phyloP scores from a whole-genome alignment of 2,888 invertebrate genomes.

The Idaea biselata region DNA sequence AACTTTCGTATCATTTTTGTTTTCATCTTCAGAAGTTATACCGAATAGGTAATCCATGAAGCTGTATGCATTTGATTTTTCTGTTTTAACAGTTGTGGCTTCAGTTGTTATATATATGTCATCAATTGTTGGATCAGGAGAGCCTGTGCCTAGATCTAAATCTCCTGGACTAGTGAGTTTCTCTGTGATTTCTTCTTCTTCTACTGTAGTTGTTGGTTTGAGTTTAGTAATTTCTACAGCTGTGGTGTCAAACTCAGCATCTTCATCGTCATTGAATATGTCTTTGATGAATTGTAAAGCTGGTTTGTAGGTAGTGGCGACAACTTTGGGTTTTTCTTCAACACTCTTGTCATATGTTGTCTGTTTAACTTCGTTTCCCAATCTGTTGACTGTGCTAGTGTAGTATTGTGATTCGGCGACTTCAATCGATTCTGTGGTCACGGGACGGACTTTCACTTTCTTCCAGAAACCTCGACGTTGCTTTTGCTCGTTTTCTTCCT shows the following conservation, averaged over 20 bases:
- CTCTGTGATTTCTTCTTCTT: constrained; percentile 43
- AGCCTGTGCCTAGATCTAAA: constrained; percentile 64
- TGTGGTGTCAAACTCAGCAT: constrained; percentile 38
- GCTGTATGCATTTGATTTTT: constrained; percentile 43
- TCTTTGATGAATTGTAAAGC: constrained; percentile 53
- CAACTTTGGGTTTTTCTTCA: constrained; percentile 40
- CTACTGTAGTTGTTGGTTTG: constrained; percentile 29
- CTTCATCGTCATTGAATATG: constrained; percentile 50
- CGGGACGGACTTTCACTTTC: constrained; percentile 83
- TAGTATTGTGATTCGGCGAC: constrained; percentile 88
- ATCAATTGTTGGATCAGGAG: constrained; percentile 63
- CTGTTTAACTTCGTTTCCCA: constrained; percentile 50
- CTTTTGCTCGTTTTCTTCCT: constrained; percentile 52
- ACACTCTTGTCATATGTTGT: constrained; percentile 50
- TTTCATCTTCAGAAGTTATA: constrained; percentile 48
- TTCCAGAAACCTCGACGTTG: constrained; percentile 88
- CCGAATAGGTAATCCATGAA: constrained; percentile 73
- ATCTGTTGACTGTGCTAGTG: constrained; percentile 80
- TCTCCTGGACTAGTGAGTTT: constrained; percentile 54
- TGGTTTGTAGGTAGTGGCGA: constrained; percentile 68
- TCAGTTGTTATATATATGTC: constrained; percentile 55
- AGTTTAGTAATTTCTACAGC: constrained; percentile 59
- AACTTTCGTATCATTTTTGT: constrained; percentile 32
- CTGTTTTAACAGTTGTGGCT: constrained; percentile 42
- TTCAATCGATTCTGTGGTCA: constrained; percentile 84